These are phyloP conservation scores for Druon quercuslanigerum DNA, from an alignment of 1,140 invertebrate genomes.

Conservation along the genomic window DNA sequence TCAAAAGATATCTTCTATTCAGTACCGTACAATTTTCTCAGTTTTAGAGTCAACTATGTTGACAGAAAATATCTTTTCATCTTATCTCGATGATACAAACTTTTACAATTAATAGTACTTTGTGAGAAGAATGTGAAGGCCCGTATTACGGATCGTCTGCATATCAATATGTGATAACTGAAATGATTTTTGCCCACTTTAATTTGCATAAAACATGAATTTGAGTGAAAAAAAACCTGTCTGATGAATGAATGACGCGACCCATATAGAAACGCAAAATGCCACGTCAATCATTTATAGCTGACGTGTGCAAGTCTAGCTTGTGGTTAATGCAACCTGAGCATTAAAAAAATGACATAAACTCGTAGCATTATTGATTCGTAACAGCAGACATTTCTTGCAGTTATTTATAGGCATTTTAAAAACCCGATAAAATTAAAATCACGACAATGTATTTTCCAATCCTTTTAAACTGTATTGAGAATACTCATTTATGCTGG, in stretches of 20 bases:
- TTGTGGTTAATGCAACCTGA: constrained; percentile 26
- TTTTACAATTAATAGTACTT: not conserved
- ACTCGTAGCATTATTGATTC: not conserved
- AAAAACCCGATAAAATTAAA: no score
- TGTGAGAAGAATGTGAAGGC: constrained; percentile 4
- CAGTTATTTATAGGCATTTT: no score
- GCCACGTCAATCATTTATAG: constrained; percentile 22
- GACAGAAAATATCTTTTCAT: no score
- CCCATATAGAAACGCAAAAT: constrained; percentile 26
- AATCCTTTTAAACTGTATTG: no score
- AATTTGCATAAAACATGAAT: constrained; percentile 29
- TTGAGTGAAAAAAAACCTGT: constrained; percentile 29
- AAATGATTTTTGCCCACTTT: constrained; percentile 9
- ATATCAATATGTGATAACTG: constrained; percentile 24
- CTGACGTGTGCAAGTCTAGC: constrained; percentile 27
- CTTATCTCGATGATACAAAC: no score
- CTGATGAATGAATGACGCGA: constrained; percentile 23
- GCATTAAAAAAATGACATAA: constrained; percentile 21
- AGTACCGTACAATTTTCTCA: no score
- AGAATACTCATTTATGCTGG: no score
- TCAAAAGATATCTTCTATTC: no score
- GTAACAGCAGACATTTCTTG: not conserved
- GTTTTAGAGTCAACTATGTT: no score
- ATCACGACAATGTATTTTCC: no score
- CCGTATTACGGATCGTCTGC: constrained; percentile 9